A percentile compares a stretch with the other conserved stretches of the same genome.
These are phyloP conservation scores for Meriones unguiculatus DNA, from an alignment of 2,113 vertebrate species.

Conservation along the genomic window DNA sequence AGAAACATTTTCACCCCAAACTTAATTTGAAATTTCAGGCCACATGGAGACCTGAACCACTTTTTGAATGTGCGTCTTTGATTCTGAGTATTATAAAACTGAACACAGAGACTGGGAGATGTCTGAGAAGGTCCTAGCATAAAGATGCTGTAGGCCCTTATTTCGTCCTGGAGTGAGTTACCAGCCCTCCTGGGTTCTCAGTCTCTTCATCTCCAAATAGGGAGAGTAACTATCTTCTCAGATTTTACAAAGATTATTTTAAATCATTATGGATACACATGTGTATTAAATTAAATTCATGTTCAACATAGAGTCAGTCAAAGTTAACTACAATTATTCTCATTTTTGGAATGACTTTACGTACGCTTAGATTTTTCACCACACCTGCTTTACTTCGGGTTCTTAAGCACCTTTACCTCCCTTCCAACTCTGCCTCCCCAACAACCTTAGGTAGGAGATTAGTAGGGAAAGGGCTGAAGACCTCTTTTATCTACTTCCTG, in stretches of 20 bases:
- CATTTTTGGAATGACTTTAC: neutral
- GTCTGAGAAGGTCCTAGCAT: neutral
- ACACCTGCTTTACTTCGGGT: no score
- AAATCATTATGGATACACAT: no score
- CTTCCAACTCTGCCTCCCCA: no score
- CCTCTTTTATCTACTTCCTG: no score
- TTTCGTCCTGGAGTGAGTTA: neutral
- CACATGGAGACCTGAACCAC: neutral
- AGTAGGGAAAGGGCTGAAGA: no score
- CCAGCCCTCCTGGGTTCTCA: neutral
- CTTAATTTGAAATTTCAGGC: neutral
- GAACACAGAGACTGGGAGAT: neutral
- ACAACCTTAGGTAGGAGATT: no score
- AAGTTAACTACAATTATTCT: neutral
- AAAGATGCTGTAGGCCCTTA: neutral
- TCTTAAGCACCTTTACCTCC: no score
- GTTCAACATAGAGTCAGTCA: neutral
- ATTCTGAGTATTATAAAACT: neutral
- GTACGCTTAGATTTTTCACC: no score
- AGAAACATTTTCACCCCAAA: neutral
- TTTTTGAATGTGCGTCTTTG: neutral
- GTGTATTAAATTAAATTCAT: neutral
- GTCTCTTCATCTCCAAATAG: neutral
- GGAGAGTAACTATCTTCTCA: neutral
- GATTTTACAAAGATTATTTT: neutral